Evolutionary conservation across 35 echinoderm and acorn worm genomes (phyloP).

Genomic region (Ptychodera flava): DNA sequence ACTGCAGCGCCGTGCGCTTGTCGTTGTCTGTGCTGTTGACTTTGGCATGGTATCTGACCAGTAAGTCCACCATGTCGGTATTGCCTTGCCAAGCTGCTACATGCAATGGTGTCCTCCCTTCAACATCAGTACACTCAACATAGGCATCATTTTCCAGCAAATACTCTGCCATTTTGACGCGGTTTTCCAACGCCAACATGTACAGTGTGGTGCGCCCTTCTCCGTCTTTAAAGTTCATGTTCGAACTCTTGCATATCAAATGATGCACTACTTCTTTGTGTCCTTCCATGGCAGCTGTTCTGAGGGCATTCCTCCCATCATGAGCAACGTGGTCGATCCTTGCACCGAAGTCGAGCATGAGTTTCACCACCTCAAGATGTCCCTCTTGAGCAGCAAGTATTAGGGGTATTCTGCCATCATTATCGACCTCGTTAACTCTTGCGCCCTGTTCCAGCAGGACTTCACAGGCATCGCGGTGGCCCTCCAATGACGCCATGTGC

Average conservation of each 20-base stretch:
- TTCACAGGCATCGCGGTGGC: conserved; percentile 80
- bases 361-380: conserved; percentile 60
- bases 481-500: conserved; percentile 92
- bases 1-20: conserved; percentile 78
- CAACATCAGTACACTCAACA: conserved; percentile 67
- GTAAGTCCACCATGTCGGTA: conserved; percentile 61
- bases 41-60: conserved; percentile 52
- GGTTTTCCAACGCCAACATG: conserved; percentile 91
- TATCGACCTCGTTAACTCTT: conserved; percentile 77
- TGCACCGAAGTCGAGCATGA: conserved; percentile 58
- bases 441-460: conserved; percentile 70
- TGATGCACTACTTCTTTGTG: conserved; percentile 72
- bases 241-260: conserved; percentile 57
- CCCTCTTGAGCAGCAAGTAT: conserved; percentile 94
- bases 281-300: conserved; percentile 77
- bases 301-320: conserved; percentile 77
- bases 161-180: conserved; percentile 64
- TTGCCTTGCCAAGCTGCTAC: conserved; percentile 99
- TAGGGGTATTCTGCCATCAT: conserved; percentile 85
- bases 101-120: conserved; percentile 91
- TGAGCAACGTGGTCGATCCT: conserved; percentile 58
- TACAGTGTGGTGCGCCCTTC: conserved; percentile 93
- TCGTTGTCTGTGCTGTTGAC: conserved; percentile 86
- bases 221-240: conserved; percentile 90
- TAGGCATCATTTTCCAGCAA: conserved; percentile 66